Evolutionary conservation across 2,888 invertebrate species (phyloP).

Genomic region (Baronia brevicornis): DNA sequence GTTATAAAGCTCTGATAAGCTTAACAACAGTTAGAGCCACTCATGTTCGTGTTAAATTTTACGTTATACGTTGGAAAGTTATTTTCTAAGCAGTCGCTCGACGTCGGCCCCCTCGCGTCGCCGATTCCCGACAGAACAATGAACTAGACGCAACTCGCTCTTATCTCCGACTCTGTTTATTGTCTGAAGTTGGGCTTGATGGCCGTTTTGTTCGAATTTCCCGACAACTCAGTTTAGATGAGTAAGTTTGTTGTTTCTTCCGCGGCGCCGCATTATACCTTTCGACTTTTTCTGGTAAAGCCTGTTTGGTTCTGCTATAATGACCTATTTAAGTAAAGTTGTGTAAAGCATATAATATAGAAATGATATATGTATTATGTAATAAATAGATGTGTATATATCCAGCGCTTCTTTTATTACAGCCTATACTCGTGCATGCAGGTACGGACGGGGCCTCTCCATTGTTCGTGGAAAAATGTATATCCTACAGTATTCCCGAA

Average conservation of each 20-base stretch:
- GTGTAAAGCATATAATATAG: neutral
- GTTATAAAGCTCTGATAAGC: neutral
- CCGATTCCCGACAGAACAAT: constrained; percentile 41
- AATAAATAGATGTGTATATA: too few relatives aligned
- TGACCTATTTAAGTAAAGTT: neutral
- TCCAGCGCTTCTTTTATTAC: too few relatives aligned
- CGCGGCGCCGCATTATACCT: constrained; percentile 29
- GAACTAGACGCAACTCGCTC: constrained; percentile 39
- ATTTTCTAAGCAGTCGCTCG: constrained; percentile 38
- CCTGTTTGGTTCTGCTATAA: too few relatives aligned
- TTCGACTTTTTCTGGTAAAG: constrained; percentile 24
- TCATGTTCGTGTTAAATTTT: constrained; percentile 19
- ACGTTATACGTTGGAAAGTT: constrained; percentile 29
- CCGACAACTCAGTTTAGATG: constrained; percentile 56
- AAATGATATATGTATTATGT: neutral
- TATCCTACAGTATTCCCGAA: too few relatives aligned
- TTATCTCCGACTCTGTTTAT: constrained; percentile 65
- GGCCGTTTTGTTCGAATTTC: constrained; percentile 61
- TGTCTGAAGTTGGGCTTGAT: constrained; percentile 63
- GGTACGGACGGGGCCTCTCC: constrained; percentile 7
- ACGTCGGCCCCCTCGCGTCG: constrained; percentile 25
- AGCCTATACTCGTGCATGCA: too few relatives aligned
- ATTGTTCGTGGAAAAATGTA: constrained; percentile 1
- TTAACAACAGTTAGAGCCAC: constrained; percentile 1
- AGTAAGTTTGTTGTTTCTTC: constrained; percentile 52